Conservation (phyloP, 1,140 invertebrate genomes). For the Drosophila ironensis region DNA sequence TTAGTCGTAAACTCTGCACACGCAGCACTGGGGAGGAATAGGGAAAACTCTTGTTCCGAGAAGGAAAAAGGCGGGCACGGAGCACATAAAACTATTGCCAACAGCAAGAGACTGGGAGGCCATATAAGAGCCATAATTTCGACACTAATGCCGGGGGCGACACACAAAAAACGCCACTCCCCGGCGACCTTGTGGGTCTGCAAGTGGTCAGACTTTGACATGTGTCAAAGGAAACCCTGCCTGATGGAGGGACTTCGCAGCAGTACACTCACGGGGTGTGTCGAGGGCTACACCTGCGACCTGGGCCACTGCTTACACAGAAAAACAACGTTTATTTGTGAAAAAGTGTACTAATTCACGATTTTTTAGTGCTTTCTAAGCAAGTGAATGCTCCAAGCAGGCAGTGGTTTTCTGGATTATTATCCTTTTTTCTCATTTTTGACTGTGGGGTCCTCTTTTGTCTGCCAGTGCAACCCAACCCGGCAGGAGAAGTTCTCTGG, state of each 20-base stretch:
- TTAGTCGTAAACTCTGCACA: conserved; percentile 63
- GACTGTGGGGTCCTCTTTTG: too few species aligned
- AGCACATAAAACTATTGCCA: conserved; percentile 61
- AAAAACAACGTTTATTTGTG: too few species aligned
- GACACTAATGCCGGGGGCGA: conserved; percentile 65
- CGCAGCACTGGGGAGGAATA: conserved; percentile 14
- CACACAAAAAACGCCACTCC: conserved; percentile 31
- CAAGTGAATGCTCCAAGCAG: too few species aligned
- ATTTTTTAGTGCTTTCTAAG: too few species aligned
- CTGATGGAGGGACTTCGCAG: conserved; percentile 26
- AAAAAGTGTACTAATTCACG: too few species aligned
- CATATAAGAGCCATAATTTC: conserved; percentile 63
- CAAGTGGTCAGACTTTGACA: conserved; percentile 60
- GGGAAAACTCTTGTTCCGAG: conserved; percentile 3
- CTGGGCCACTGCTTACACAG: too few species aligned
- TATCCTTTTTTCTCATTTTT: too few species aligned
- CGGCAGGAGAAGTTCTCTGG: background rate
- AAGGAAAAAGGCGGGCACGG: background rate
- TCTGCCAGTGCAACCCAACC: background rate
- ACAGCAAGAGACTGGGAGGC: conserved; percentile 6
- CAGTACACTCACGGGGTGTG: background rate
- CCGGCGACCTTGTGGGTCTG: conserved; percentile 55
- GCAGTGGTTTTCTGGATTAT: too few species aligned
- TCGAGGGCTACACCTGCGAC: conserved; percentile 43
- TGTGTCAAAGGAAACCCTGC: conserved; percentile 48